These are phyloP conservation scores for Oreochromis tanganicae DNA, from an alignment of 2,113 vertebrate species.

Conservation along the genomic window DNA sequence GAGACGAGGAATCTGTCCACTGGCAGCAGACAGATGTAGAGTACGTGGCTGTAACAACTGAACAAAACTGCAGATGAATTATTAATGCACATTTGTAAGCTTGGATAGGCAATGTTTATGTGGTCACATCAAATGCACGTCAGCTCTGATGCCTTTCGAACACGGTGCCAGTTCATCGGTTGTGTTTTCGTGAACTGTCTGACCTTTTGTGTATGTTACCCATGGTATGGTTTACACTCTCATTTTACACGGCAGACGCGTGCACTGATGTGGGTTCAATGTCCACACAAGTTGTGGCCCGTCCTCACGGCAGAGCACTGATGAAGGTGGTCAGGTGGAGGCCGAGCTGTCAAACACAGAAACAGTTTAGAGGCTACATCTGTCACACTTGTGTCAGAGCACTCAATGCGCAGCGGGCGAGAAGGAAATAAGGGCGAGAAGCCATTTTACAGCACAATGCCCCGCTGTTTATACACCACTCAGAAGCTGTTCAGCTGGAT, in stretches of 20 bases:
- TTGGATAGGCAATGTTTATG: neutral
- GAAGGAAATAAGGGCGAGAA: neutral
- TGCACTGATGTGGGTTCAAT: neutral
- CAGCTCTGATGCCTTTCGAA: neutral
- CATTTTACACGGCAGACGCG: neutral
- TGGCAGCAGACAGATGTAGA: neutral
- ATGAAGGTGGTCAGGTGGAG: slow-evolving; percentile 17
- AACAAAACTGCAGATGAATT: slow-evolving; percentile 49
- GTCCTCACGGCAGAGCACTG: neutral
- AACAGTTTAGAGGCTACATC: slow-evolving; percentile 2
- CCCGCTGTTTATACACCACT: slow-evolving; percentile 14
- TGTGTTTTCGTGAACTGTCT: neutral
- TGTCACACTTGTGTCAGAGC: slow-evolving; percentile 26
- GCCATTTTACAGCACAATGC: slow-evolving; percentile 23
- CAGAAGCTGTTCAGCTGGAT: neutral
- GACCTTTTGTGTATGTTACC: neutral
- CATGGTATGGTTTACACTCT: neutral
- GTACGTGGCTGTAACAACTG: neutral
- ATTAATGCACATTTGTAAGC: slow-evolving; percentile 38
- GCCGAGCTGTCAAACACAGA: slow-evolving; percentile 24
- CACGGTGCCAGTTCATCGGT: neutral
- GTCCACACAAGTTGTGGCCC: neutral
- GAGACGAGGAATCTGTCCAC: neutral
- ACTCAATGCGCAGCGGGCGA: neutral
- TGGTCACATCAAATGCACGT: neutral